Conservation (phyloP, 2,888 invertebrate species). For the Acanthopleura granulata region DNA sequence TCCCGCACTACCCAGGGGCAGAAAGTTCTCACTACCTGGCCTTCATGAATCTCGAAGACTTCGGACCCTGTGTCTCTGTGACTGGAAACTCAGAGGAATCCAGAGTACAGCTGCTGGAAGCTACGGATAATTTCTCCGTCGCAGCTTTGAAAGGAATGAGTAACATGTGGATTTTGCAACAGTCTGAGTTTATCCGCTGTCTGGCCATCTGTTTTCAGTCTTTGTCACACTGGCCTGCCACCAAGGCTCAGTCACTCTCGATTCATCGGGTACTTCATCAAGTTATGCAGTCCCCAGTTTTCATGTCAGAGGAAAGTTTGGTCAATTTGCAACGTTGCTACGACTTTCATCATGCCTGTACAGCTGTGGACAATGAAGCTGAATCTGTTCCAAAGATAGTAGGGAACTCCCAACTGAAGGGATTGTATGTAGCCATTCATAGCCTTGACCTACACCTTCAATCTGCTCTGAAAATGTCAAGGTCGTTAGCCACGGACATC, state of each 20-base stretch:
- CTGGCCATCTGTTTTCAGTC: slow-evolving; percentile 38
- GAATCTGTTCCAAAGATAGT: background rate
- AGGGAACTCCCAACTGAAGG: slow-evolving; percentile 4
- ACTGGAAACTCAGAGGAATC: slow-evolving; percentile 29
- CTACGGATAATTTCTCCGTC: slow-evolving; percentile 59
- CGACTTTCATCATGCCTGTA: slow-evolving; percentile 7
- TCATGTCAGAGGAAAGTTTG: background rate
- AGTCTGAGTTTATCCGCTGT: slow-evolving; percentile 52
- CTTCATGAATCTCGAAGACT: slow-evolving; percentile 50
- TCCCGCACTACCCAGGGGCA: slow-evolving; percentile 33
- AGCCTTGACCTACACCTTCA: slow-evolving; percentile 62
- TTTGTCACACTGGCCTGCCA: background rate
- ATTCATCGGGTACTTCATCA: background rate
- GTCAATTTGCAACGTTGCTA: background rate
- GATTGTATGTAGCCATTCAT: slow-evolving; percentile 53
- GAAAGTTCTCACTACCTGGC: slow-evolving; percentile 43
- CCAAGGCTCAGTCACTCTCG: background rate
- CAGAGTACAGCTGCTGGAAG: slow-evolving; percentile 32
- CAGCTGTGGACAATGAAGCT: background rate
- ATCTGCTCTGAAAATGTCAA: slow-evolving; percentile 52
- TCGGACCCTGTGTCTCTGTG: slow-evolving; percentile 52
- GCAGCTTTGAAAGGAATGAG: slow-evolving; percentile 55
- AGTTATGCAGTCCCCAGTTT: background rate
- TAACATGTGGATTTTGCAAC: slow-evolving; percentile 49
- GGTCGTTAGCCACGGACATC: slow-evolving; percentile 22